These are phyloP conservation scores for Stramonita haemastoma DNA, from an alignment of 2,888 invertebrate species.

Conservation along the genomic window DNA sequence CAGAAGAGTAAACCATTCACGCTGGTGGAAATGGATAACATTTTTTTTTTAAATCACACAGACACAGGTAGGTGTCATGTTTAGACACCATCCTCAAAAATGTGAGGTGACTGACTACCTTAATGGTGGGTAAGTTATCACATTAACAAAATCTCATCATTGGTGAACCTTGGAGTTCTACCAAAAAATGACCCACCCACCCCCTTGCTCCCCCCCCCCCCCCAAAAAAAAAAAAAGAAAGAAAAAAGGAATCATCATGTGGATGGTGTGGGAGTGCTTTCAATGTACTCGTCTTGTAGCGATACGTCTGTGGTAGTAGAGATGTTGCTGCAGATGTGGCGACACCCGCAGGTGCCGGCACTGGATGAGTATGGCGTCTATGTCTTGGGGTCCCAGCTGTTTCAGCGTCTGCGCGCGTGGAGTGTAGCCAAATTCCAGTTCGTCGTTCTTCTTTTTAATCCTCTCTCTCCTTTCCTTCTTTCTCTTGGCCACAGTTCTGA, in stretches of 20 bases:
- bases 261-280: background rate
- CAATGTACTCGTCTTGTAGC: background rate
- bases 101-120: too few relatives aligned
- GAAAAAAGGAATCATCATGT: background rate
- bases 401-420: constrained; percentile 57
- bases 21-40: too few relatives aligned
- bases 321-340: constrained; percentile 43
- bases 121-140: too few relatives aligned
- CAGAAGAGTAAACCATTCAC: too few relatives aligned
- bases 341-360: constrained; percentile 59
- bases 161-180: too few relatives aligned
- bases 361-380: constrained; percentile 54
- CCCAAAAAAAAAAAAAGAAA: too few relatives aligned
- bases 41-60: too few relatives aligned
- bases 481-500: constrained; percentile 59
- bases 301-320: background rate
- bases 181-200: too few relatives aligned
- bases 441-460: constrained; percentile 61
- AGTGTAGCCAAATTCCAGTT: constrained; percentile 59
- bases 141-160: too few relatives aligned
- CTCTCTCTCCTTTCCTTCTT: constrained; percentile 61
- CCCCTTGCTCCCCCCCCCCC: too few relatives aligned
- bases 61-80: too few relatives aligned
- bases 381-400: constrained; percentile 53
- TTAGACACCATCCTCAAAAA: too few relatives aligned